These are phyloP conservation scores for Oreohelix idahoensis DNA, from an alignment of 1,140 invertebrate genomes.

Conservation along the genomic window DNA sequence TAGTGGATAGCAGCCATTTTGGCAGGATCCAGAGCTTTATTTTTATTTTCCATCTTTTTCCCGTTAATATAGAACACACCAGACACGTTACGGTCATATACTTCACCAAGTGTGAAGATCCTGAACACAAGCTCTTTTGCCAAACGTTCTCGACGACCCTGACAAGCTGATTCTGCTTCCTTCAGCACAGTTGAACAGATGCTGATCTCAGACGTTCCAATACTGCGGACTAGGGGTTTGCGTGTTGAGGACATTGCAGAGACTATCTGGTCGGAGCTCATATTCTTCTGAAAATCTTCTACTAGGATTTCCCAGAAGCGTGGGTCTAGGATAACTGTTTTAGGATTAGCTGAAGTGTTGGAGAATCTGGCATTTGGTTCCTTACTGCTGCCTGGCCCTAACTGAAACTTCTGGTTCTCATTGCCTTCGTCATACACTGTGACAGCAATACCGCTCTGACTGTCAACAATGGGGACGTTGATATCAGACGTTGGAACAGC, in stretches of 20 bases:
- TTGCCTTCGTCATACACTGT: conserved; percentile 44
- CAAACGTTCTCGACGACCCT: conserved; percentile 43
- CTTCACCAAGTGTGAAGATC: conserved; percentile 47
- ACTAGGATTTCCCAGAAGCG: conserved; percentile 50
- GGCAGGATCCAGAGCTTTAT: conserved; percentile 46
- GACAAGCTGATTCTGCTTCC: conserved; percentile 46
- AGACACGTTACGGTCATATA: conserved; percentile 48
- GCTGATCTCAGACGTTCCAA: conserved; percentile 46
- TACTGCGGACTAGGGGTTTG: conserved; percentile 43
- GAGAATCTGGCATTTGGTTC: conserved; percentile 44
- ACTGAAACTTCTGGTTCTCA: conserved; percentile 42
- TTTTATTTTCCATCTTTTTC: conserved; percentile 59
- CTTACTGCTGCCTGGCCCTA: conserved; percentile 46
- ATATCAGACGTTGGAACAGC: conserved; percentile 23
- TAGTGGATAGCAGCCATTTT: conserved; percentile 49
- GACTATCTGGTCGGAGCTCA: conserved; percentile 47
- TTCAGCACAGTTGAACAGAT: conserved; percentile 48
- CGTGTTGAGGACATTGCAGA: conserved; percentile 42
- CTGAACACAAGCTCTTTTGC: conserved; percentile 49
- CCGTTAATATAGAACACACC: conserved; percentile 55
- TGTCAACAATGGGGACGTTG: conserved; percentile 40
- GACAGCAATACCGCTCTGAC: conserved; percentile 46
- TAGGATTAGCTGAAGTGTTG: conserved; percentile 41
- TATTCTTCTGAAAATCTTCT: conserved; percentile 50
- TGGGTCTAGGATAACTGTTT: conserved; percentile 47